These are phyloP conservation scores for Indicator indicator DNA, from an alignment of 2,113 vertebrate species.

Conservation along the genomic window DNA sequence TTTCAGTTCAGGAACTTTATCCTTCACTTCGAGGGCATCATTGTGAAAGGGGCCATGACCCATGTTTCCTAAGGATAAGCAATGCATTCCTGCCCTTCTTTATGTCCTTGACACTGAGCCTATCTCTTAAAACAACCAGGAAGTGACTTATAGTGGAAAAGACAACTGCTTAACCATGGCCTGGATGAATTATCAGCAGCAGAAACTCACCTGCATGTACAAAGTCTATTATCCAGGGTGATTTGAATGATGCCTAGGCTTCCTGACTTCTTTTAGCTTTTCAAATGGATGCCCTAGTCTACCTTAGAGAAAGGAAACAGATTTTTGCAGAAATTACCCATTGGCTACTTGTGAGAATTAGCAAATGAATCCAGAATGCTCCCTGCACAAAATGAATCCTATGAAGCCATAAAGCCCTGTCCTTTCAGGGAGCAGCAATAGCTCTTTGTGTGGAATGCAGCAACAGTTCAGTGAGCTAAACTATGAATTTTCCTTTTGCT, in stretches of 20 bases:
- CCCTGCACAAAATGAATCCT: not conserved
- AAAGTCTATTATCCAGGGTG: not conserved
- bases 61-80: not conserved
- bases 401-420: not conserved
- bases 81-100: not conserved
- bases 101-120: not conserved
- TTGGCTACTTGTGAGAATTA: not conserved
- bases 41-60: not conserved
- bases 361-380: not conserved
- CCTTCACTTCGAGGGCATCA: not conserved
- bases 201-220: not conserved
- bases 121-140: not conserved
- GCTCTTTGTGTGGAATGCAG: not conserved
- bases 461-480: slow-evolving; percentile 8
- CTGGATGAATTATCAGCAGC: not conserved
- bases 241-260: not conserved
- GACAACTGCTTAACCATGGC: not conserved
- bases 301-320: not conserved
- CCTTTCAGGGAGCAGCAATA: not conserved
- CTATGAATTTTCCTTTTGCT: slow-evolving; percentile 15
- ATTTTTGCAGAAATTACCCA: not conserved
- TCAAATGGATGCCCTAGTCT: not conserved
- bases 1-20: not conserved
- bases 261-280: not conserved
- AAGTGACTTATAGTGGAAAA: not conserved